phyloP scores from a whole-genome alignment of 2,888 invertebrate genomes.

The Aphodius sticticus region DNA sequence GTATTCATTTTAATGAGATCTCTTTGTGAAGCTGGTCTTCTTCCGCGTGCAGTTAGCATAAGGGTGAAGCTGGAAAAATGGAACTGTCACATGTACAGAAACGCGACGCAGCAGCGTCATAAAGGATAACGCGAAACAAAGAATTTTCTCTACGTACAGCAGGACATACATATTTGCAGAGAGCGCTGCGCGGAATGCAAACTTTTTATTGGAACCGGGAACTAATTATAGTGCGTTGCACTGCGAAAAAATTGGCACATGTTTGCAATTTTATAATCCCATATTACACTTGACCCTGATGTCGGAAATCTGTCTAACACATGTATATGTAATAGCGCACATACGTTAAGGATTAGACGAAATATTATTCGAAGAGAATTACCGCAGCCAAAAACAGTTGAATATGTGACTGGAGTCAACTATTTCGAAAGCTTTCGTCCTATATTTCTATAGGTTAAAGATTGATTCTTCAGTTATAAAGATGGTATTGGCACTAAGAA shows the following conservation, averaged over 20 bases:
- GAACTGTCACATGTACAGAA: conserved; percentile 35
- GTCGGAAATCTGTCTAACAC: not conserved
- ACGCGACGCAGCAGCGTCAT: conserved; percentile 23
- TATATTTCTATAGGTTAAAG: too few species aligned
- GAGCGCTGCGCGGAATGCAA: not conserved
- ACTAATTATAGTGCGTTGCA: not conserved
- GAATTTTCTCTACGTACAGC: not conserved
- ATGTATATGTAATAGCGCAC: not conserved
- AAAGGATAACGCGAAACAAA: not conserved
- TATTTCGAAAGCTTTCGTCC: too few species aligned
- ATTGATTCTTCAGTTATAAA: too few species aligned
- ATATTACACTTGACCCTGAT: not conserved
- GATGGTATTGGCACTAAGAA: too few species aligned
- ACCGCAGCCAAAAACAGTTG: too few species aligned
- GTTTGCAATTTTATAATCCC: not conserved
- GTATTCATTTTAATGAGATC: not conserved
- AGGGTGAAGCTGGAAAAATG: conserved; percentile 28
- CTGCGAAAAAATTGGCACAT: not conserved
- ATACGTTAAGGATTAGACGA: too few species aligned
- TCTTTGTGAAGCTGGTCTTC: not conserved
- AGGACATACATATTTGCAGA: not conserved
- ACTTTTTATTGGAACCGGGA: not conserved
- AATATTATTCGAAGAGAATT: too few species aligned
- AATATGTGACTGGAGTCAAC: too few species aligned
- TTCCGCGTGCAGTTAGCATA: not conserved